phyloP scores from a whole-genome alignment of 2,888 invertebrate genomes.

The Brenthis daphne region DNA sequence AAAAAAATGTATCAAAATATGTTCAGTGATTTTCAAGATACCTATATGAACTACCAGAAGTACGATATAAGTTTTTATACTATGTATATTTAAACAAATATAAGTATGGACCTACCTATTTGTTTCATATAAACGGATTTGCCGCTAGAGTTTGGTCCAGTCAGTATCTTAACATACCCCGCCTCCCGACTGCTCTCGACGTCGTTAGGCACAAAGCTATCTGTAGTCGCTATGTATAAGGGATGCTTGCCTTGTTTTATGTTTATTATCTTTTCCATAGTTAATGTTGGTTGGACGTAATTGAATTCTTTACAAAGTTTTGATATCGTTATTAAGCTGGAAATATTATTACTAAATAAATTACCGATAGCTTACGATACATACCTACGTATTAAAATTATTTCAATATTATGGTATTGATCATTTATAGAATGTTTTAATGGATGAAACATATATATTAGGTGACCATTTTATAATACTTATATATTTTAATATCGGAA shows the following conservation, averaged over 20 bases:
- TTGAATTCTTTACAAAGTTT: constrained; percentile 84
- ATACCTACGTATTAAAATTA: too few species aligned
- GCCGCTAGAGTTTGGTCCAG: constrained; percentile 95
- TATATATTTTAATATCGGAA: too few species aligned
- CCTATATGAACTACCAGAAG: too few species aligned
- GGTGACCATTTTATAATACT: too few species aligned
- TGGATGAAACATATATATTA: too few species aligned
- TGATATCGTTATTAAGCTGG: constrained; percentile 86
- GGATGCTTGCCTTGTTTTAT: constrained; percentile 89
- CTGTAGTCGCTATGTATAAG: constrained; percentile 85
- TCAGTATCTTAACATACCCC: constrained; percentile 88
- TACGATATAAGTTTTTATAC: too few species aligned
- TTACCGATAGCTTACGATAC: too few species aligned
- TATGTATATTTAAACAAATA: too few species aligned
- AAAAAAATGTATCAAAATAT: too few species aligned
- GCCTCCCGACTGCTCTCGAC: constrained; percentile 80
- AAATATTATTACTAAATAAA: constrained; percentile 19
- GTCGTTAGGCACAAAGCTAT: constrained; percentile 89
- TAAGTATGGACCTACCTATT: constrained; percentile 60
- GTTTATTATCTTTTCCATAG: constrained; percentile 78
- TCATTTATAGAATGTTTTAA: too few species aligned
- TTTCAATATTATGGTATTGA: too few species aligned
- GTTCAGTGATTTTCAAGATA: too few species aligned
- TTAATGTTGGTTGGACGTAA: constrained; percentile 85
- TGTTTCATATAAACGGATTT: constrained; percentile 96